These are phyloP conservation scores for Megaleporinus macrocephalus DNA, from an alignment of 2,113 vertebrate species.

Conservation along the genomic window DNA sequence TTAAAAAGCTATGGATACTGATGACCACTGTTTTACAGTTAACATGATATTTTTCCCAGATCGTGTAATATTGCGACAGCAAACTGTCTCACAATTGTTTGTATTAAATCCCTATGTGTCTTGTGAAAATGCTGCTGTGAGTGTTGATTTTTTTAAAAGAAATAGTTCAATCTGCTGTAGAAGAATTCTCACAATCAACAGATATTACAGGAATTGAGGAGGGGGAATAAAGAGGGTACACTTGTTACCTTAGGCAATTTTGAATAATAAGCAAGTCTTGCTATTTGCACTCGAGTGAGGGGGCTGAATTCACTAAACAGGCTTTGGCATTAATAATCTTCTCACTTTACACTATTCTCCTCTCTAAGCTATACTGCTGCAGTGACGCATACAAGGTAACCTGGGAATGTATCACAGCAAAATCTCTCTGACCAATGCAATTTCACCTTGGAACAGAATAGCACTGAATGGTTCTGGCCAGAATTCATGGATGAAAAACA, in stretches of 20 bases:
- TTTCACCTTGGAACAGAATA: not conserved
- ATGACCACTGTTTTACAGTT: not conserved
- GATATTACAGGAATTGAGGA: slow-evolving; percentile 27
- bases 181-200: slow-evolving; percentile 3
- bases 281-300: slow-evolving; percentile 34
- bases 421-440: slow-evolving; percentile 7
- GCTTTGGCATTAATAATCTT: slow-evolving; percentile 33
- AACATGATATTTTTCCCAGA: not conserved
- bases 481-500: not conserved
- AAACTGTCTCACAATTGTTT: not conserved
- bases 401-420: slow-evolving; percentile 7
- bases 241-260: slow-evolving; percentile 46
- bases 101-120: not conserved
- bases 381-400: not conserved
- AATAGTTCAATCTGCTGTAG: not conserved
- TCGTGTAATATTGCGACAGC: not conserved
- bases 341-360: slow-evolving; percentile 27
- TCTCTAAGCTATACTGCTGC: not conserved
- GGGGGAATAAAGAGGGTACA: slow-evolving; percentile 39
- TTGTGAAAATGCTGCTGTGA: not conserved
- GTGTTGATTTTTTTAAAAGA: not conserved
- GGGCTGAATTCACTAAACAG: slow-evolving; percentile 42
- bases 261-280: slow-evolving; percentile 33
- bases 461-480: not conserved
- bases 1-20: not conserved